phyloP scores from a whole-genome alignment of 2,113 vertebrate genomes.

The Acinonyx jubatus region DNA sequence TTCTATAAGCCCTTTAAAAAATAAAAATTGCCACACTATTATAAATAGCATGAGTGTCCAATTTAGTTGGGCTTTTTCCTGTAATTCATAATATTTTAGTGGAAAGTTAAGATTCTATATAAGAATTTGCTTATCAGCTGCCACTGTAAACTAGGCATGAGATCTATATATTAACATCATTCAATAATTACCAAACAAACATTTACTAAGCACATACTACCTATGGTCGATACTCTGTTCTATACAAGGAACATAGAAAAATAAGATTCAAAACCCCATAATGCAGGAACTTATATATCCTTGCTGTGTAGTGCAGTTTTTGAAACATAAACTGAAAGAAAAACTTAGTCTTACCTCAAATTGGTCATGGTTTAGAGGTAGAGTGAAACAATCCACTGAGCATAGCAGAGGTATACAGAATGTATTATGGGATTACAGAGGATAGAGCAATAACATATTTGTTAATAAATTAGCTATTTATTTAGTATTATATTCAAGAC shows the following conservation, averaged over 20 bases:
- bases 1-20: background rate
- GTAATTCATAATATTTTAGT: background rate
- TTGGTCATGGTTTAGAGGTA: background rate
- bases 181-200: background rate
- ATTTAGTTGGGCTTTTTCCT: background rate
- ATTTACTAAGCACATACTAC: background rate
- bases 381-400: background rate
- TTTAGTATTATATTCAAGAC: background rate
- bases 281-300: background rate
- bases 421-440: background rate
- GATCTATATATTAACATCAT: background rate
- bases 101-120: background rate
- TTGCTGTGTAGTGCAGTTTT: background rate
- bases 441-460: background rate
- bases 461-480: background rate
- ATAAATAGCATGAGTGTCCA: background rate
- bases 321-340: background rate
- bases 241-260: background rate
- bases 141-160: background rate
- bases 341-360: background rate
- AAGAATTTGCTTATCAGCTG: background rate
- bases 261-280: background rate
- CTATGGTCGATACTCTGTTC: background rate
- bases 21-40: background rate
- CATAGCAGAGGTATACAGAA: background rate